Base-by-base conservation (phyloP, 2,888 invertebrate genomes). In the Dryobota labecula region DNA sequence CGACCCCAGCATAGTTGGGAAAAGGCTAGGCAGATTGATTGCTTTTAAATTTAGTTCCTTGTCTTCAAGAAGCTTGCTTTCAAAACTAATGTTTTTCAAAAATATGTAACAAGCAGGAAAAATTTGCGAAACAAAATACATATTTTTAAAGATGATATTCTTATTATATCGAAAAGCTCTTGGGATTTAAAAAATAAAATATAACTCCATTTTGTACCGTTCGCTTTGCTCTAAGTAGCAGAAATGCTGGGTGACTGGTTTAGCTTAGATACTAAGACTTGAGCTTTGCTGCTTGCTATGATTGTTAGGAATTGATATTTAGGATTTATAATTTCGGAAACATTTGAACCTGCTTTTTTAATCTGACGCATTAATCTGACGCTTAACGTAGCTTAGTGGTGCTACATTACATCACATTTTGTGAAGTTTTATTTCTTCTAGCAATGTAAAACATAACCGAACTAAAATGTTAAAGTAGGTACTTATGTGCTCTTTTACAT, bases 131-230 rank as follows among this genome's bases (percentile, higher is more conserved):
- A 67, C n/a, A 70, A 69, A 75, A 69, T 76, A 45, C 49, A 74
- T 66, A 63, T 70, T 70, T 80, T 60, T 51, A 54, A 54, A 65
- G 43, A 70, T 57, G 58, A 70, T 70, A 72, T 71, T 66, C 41
- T 75, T 70, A 56, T 47, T 47, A 4, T 67, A 70, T 72, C 58
- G 63, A 70, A 68, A 71, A 68, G 41, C 61, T 70, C 64, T 70
- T 27, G 66, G 70, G 68, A 60, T 76, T 65, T 76, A 24, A 60
- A 76, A 73, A 76, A 80, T 76, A 73, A 78, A 80, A 83, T 73
- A 58, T 53, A 47, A 47, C n/a, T 75, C 27, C 47, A 76, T 79
- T 80, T 79, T 68, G 41, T 64, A 70, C 20, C 54, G 63, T 65
- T 72, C 54, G 30, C 38, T 56, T 36, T 62, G 36, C 65, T 68